These are phyloP conservation scores for Acrocephalus arundinaceus DNA, from an alignment of 2,113 vertebrate species.

Conservation along the genomic window DNA sequence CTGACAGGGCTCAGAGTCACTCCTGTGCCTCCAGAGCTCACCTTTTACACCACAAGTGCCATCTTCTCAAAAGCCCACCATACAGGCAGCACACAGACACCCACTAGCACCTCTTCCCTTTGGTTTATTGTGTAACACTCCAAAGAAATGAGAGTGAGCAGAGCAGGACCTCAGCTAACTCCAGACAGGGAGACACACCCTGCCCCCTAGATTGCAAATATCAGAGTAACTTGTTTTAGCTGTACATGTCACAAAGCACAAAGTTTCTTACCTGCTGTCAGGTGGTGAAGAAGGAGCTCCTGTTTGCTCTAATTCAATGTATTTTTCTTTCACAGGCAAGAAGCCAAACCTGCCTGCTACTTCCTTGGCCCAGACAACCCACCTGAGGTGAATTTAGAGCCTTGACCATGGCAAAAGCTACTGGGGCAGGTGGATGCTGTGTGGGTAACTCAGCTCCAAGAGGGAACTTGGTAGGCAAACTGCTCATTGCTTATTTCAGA, in stretches of 20 bases:
- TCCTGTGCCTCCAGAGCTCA: neutral
- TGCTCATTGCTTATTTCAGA: neutral
- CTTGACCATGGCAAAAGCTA: accelerated
- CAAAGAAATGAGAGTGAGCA: neutral
- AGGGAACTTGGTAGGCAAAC: neutral
- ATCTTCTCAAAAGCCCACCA: neutral
- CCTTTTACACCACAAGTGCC: neutral
- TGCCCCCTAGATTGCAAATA: neutral
- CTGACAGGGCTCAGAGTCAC: neutral
- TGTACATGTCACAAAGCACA: accelerated
- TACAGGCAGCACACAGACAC: neutral
- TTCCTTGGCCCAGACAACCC: neutral
- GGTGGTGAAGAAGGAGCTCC: neutral
- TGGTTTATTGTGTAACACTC: neutral
- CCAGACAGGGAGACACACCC: neutral
- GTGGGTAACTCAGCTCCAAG: neutral
- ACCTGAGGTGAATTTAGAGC: neutral
- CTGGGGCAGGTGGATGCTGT: too few relatives aligned
- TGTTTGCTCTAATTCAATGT: accelerated
- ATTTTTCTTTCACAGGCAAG: neutral
- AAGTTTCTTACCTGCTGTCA: neutral
- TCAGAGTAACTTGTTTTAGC: neutral
- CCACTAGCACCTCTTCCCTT: neutral
- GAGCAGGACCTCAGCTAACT: neutral
- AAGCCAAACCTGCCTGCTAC: neutral